These are phyloP conservation scores for Tryphoninae sp. DNA, from an alignment of 2,888 invertebrate genomes.

Conservation along the genomic window DNA sequence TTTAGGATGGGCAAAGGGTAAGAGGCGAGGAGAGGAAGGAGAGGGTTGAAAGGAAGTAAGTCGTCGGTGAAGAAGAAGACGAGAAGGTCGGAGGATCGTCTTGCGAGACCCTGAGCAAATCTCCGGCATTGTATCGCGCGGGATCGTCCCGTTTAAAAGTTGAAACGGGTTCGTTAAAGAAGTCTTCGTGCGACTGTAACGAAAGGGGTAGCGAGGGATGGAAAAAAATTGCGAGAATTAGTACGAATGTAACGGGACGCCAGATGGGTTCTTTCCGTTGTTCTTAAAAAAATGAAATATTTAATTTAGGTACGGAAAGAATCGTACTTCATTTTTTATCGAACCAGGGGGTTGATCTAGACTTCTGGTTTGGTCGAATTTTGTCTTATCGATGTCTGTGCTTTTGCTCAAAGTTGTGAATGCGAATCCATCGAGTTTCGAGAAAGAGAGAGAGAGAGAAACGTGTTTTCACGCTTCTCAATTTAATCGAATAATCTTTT, in stretches of 20 bases:
- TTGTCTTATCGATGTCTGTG: too few relatives aligned
- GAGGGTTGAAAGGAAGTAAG: constrained; percentile 42
- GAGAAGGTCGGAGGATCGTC: constrained; percentile 35
- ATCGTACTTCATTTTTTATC: too few relatives aligned
- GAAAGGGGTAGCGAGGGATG: neutral
- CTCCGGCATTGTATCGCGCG: constrained; percentile 70
- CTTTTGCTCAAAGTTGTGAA: neutral
- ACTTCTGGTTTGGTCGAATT: too few relatives aligned
- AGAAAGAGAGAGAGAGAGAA: neutral
- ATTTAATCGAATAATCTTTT: constrained; percentile 59
- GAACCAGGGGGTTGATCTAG: too few relatives aligned
- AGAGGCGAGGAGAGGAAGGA: constrained; percentile 12
- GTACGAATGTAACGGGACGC: neutral
- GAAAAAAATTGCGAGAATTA: constrained; percentile 5
- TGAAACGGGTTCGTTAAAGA: constrained; percentile 70
- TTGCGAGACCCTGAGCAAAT: constrained; percentile 27
- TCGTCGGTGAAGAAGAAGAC: constrained; percentile 45
- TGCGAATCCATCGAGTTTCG: neutral
- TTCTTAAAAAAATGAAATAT: too few relatives aligned
- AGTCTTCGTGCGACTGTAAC: neutral
- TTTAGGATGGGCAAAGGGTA: neutral
- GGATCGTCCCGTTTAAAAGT: constrained; percentile 74
- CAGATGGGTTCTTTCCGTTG: neutral
- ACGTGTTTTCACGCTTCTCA: neutral
- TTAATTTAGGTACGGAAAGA: too few relatives aligned